Base-by-base conservation (phyloP, 2,888 invertebrate genomes). In the Eumacrocentrus americanus region DNA sequence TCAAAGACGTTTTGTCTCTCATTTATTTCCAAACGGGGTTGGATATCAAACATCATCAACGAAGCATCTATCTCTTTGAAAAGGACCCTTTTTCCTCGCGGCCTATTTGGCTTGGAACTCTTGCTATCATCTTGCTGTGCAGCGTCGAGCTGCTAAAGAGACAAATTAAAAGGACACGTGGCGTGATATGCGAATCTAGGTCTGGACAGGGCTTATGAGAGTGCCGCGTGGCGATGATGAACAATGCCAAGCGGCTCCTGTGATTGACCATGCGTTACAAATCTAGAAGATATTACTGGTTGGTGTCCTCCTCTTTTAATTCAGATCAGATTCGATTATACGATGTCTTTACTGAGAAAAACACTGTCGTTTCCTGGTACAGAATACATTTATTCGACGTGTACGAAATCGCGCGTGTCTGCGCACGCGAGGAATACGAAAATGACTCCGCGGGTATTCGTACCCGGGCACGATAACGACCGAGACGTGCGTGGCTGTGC, bases 131-230 rank as follows among this genome's bases (percentile, higher is more conserved):
- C 42, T 18, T 42, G 18, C 20, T 16, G 9, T 25, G 16, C n/a
- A 58, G 63, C 59, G 54, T 57, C 60, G 60, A 58, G 62, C 63
- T 53, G 65, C 61, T 66, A 72, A 69, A 70, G 72, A 66, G 71
- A 70, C 72, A 74, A 75, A 76, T 77, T 73, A 72, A 72, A 73
- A 68, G 66, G 76, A 72, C 77, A 77, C 77, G 77, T 76, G 77
- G 69, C 73, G 60, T 46, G 61, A 18, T 11, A 34, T 54, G 54
- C 18, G 16, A 60, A 54, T 60, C 38, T 52, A 22, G 23, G 40
- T 40, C 12, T 40, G 22, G 46, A 46, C 51, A 46, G 62, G 65
- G n/a, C n/a, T n/a, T n/a, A 63, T 66, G 64, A 67, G 62, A 66
- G 37, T 34, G 69, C 34, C 69, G 67, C 66, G 69, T 69, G 69